Conservation (phyloP, 2,797 vertebrate species). For the Dryobates pubescens region DNA sequence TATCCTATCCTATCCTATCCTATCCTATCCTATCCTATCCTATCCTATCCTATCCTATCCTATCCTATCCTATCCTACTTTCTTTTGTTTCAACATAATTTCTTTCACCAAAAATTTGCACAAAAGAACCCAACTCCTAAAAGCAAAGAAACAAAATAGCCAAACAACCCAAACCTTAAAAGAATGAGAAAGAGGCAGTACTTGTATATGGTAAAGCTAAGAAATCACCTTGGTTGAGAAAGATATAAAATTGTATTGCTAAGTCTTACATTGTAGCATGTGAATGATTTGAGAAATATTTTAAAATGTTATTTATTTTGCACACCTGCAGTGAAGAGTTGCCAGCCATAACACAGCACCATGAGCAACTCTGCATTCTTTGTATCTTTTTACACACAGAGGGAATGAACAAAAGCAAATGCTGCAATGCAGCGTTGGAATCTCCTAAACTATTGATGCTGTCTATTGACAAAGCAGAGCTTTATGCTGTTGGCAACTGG, state of each 20-base stretch:
- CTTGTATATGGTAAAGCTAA: background rate
- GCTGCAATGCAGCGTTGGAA: background rate
- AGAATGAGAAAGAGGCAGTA: background rate
- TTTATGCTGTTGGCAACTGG: background rate
- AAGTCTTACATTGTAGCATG: background rate
- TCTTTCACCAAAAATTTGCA: background rate
- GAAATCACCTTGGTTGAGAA: background rate
- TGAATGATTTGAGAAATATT: background rate
- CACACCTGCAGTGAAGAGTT: background rate
- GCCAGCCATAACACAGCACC: background rate
- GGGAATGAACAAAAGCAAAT: background rate
- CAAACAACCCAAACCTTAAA: background rate
- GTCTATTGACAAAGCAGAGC: background rate
- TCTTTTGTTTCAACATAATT: background rate
- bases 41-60: no score
- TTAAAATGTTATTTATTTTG: background rate
- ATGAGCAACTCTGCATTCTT: background rate
- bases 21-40: no score
- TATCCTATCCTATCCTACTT: background rate
- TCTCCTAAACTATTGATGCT: background rate
- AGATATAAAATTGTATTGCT: background rate
- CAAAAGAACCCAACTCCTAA: no score
- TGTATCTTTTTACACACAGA: background rate
- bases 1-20: no score
- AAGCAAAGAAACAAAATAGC: background rate